Conservation (phyloP, 2,888 invertebrate species). For the Papilio elwesi region DNA sequence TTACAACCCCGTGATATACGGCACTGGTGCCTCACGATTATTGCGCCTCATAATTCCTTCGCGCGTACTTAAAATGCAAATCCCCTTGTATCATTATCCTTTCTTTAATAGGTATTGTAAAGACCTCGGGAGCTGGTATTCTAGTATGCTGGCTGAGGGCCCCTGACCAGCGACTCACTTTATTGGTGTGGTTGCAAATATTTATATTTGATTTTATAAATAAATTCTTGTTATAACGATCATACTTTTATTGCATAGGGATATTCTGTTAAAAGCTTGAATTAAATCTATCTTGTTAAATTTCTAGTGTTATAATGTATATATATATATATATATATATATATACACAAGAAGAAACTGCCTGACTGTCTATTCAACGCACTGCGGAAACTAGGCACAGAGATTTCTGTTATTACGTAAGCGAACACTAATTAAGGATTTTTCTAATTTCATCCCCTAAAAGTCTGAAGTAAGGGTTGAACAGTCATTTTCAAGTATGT, state of each 20-base stretch:
- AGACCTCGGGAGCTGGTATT: background rate
- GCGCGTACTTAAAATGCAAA: conserved; percentile 58
- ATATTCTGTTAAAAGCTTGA: background rate
- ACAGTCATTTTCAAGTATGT: no score
- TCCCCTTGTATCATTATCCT: conserved; percentile 56
- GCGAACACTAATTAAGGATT: no score
- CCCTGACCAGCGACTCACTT: background rate
- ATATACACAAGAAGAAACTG: no score
- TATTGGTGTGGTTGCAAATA: background rate
- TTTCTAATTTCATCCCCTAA: no score
- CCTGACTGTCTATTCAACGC: no score
- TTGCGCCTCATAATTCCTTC: conserved; percentile 51
- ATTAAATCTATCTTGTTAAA: no score
- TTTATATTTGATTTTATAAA: background rate
- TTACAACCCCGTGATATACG: conserved; percentile 54
- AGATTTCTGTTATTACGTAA: no score
- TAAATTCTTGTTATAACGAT: background rate
- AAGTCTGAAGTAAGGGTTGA: no score
- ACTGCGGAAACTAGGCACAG: no score
- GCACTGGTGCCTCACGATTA: conserved; percentile 44
- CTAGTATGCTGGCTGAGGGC: background rate
- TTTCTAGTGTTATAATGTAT: no score
- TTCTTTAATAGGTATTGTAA: conserved; percentile 42
- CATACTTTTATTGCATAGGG: background rate
- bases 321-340: no score